phyloP scores from a whole-genome alignment of 2,888 invertebrate species.

The Sympetrum striolatum region DNA sequence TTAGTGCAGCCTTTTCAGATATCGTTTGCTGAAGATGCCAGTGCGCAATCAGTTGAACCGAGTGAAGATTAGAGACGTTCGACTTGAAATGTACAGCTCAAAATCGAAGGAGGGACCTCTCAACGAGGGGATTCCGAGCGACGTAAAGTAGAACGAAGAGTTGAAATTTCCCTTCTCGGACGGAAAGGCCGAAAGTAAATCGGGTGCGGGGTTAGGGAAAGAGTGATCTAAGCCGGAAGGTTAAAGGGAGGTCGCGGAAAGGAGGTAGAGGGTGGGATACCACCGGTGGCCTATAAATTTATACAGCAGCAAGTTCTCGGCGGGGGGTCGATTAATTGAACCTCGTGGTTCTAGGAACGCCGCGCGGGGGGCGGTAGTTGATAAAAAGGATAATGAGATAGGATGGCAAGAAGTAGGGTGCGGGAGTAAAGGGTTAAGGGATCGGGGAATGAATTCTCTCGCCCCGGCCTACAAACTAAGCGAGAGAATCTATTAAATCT shows the following conservation, averaged over 20 bases:
- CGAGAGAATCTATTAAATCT: constrained; percentile 16
- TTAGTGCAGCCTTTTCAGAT: no score
- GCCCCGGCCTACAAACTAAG: neutral
- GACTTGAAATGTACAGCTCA: no score
- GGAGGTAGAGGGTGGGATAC: neutral
- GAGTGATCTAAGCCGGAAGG: no score
- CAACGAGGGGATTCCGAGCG: no score
- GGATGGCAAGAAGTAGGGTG: neutral
- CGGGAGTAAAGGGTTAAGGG: neutral
- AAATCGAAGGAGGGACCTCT: no score
- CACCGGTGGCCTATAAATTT: neutral
- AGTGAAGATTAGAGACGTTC: no score
- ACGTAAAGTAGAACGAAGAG: no score
- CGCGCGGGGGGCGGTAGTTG: neutral
- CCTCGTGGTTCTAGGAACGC: neutral
- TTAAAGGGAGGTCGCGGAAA: neutral
- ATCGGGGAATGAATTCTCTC: neutral
- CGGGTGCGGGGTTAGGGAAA: no score
- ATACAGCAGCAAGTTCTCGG: neutral
- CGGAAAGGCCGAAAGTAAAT: no score
- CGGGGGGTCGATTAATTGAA: neutral
- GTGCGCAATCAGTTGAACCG: no score
- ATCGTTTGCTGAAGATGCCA: no score
- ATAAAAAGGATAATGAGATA: neutral
- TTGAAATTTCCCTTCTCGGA: no score